Evolutionary conservation across 2,888 invertebrate species (phyloP), one percentile per base, ranked within the genome.

Genomic region (Coenonympha glycerion): DNA sequence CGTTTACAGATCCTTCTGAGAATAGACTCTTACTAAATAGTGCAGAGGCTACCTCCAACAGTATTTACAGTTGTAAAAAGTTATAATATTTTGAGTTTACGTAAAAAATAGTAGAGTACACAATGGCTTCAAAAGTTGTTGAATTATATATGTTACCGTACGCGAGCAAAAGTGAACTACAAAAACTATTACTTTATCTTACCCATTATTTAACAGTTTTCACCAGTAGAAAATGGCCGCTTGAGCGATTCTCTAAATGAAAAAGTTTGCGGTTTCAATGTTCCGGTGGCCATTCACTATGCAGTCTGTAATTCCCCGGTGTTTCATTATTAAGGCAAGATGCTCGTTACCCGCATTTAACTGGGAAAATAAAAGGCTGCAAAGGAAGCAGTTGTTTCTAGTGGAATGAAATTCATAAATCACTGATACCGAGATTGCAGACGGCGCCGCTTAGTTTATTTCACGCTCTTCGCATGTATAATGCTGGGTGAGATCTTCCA

Each of bases 371-470:
- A 65, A 70, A 64, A 58, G 37, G 47, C 45, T 49, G 59, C 56
- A 59, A 67, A 66, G 66, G 65, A 68, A 71, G 61, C 68, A 65
- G 71, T 79, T 78, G 77, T 77, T 76, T 69, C 72, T 72, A 69
- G 65, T 71, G 66, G 71, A 81, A 82, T 82, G 73, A 78, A 77
- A 77, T 69, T 72, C 77, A 78, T 83, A 80, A 83, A 81, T 83
- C 81, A 80, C 64, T 58, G 57, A 64, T 65, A 68, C 65, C 63
- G 71, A 69, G 73, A 71, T 71, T 68, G 73, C 67, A 72, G 71
- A 67, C 66, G 53, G 53, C 49, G 47, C 69, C 72, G 55, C 70
- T 73, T 65, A 69, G 69, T 73, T 72, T 75, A 73, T 71, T 74
- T 73, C 69, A 69, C 73, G 66, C 68, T 57, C 58, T 65, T 57